These are phyloP conservation scores for Leptopterna dolabrata DNA, from an alignment of 2,888 invertebrate genomes.

Conservation along the genomic window DNA sequence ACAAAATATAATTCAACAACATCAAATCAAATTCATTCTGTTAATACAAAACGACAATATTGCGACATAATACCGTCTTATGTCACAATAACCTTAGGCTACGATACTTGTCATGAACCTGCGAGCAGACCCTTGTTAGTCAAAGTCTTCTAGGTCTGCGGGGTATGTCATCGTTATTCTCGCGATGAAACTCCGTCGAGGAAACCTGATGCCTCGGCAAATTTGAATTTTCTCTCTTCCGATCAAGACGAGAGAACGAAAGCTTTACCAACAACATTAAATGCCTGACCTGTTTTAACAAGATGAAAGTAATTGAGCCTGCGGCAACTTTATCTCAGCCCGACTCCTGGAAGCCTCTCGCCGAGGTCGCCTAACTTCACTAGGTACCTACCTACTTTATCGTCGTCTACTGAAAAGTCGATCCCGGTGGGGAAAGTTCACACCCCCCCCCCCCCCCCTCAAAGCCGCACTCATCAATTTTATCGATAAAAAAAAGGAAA, in stretches of 20 bases:
- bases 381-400: constrained; percentile 5
- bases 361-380: neutral
- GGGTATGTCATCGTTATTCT: too few relatives aligned
- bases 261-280: constrained; percentile 18
- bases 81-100: too few relatives aligned
- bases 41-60: too few relatives aligned
- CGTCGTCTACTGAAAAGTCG: neutral
- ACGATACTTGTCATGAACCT: too few relatives aligned
- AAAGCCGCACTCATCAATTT: too few relatives aligned
- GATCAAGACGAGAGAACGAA: neutral
- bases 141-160: too few relatives aligned
- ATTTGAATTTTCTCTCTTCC: neutral
- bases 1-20: too few relatives aligned
- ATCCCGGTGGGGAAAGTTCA: neutral
- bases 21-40: too few relatives aligned
- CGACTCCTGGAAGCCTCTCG: neutral
- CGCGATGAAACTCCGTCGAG: neutral
- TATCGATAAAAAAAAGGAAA: neutral
- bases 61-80: too few relatives aligned
- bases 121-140: too few relatives aligned
- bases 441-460: neutral
- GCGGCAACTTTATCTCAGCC: neutral
- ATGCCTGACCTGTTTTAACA: constrained; percentile 27
- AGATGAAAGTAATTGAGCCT: constrained; percentile 31
- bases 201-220: neutral